Evolutionary conservation across 1,140 invertebrate species (phyloP), one percentile per base, ranked within the genome.

Genomic region (Hirudo medicinalis): DNA sequence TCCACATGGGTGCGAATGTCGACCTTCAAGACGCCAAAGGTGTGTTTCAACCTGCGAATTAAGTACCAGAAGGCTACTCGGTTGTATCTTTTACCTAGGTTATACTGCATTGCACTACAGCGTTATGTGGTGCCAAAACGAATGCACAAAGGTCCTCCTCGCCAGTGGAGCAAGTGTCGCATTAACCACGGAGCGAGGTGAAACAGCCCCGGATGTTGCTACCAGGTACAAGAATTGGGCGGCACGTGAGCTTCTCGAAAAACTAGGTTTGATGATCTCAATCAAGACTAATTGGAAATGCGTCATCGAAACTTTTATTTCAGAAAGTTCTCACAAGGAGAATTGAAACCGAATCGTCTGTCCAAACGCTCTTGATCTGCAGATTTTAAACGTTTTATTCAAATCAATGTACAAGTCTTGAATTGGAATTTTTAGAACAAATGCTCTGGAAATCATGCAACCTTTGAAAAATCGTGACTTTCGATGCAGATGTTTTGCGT

Each of bases 101-200:
- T 63, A 63, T 63, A 63, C 57, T 2, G 57, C 57, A 11, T 63
- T 63, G 57, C 57, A 63, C 57, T 63, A 63, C 19, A 63, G 57
- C 29, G 57, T 32, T n/a, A 63, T 63, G 19, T 63, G 57, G 57
- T n/a, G 22, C 19, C 57, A 63, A 63, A 11, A 25, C 22, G 57
- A 63, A 13, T 63, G 57, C 57, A 25, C 29, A 11, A 63, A 63
- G 17, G 57, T 63, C 19, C 29, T 63, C 22, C 57, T 63, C 11
- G 29, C 22, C 19, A 63, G 19, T 25, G 57, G 57, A 63, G 57
- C 57, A 63, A 32, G 29, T 63, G 57, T 63, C 3, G 19, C 22
- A 25, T 0, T n/a, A 63, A 63, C 22, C 22, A 63, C 57, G 1
- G 22, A 6, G 19, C 22, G 29, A 25, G 57, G 29, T 6, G 57